These are phyloP conservation scores for Uloborus diversus DNA, from an alignment of 1,140 invertebrate species.

Conservation along the genomic window DNA sequence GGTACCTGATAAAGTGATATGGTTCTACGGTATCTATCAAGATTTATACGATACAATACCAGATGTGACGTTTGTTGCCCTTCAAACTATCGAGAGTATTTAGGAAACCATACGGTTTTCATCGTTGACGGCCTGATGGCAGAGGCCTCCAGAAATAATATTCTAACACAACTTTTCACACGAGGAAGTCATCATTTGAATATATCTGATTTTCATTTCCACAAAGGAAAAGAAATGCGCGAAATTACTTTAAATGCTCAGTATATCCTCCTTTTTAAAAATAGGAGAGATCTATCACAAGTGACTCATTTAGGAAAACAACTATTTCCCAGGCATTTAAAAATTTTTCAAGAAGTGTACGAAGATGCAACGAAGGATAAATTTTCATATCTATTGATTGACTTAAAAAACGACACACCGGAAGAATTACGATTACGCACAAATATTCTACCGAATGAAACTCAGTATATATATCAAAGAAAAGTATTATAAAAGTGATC, in stretches of 20 bases:
- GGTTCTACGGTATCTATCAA: too few species aligned
- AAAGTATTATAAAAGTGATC: too few species aligned
- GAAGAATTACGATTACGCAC: constrained; percentile 1
- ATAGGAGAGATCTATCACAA: background rate
- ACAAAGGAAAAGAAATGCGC: constrained; percentile 29
- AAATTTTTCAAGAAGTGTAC: constrained; percentile 17
- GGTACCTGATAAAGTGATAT: too few species aligned
- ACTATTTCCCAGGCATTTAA: background rate
- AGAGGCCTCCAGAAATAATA: too few species aligned
- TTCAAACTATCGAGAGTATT: too few species aligned
- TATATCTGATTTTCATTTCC: too few species aligned
- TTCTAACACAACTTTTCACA: too few species aligned
- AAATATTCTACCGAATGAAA: background rate
- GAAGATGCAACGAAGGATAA: constrained; percentile 19
- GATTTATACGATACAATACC: too few species aligned
- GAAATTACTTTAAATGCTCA: constrained; percentile 12
- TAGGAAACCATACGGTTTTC: too few species aligned
- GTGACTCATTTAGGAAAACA: background rate
- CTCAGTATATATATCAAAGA: background rate
- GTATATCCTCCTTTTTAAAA: constrained; percentile 1
- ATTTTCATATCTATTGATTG: constrained; percentile 33
- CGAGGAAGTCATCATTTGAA: too few species aligned
- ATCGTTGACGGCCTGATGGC: too few species aligned
- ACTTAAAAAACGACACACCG: constrained; percentile 18
- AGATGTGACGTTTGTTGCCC: too few species aligned